Evolutionary conservation across 1,140 invertebrate genomes (phyloP), one percentile per base, ranked within the genome.

Genomic region (Papilio machaon): DNA sequence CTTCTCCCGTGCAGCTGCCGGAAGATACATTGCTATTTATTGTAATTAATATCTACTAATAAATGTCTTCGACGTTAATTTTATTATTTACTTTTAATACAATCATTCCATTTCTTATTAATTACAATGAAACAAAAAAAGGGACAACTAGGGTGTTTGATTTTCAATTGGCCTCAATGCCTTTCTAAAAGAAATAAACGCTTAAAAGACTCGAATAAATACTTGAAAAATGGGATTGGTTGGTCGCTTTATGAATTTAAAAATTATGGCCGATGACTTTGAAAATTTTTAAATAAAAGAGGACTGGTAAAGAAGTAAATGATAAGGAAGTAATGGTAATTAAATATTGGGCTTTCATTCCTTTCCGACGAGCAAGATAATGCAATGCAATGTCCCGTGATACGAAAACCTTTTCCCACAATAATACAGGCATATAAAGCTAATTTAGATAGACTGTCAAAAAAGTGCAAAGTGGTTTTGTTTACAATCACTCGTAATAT

Each of bases 1-100:
- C 85, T 82, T 81, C 82, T 58, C 82, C 82, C 82, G 87, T 92
- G 91, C 88, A 93, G 91, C 91, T 94, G 92, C 92, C 92, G 92
- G 92, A 94, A 94, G 91, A 94, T 89, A 73, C 15, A 73, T 64
- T 83, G 79, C 79, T 89, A 89, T 90, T 91, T 90, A 91, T 90
- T 92, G 81, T 91, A 87, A 87, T 88, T 89, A 91, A 87, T 84
- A 80, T 73, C 85, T n/a, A 84, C 76, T 88, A 92, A 91, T 92
- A 92, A 91, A 92, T 85, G 75, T 85, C 83, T 83, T 82, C 84
- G 84, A 84, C 81, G 82, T 84, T 86, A 82, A 13, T 23, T 74
- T 80, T 84, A 19, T 73, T 82, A 73, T 81, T 80, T 84, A 80
- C 15, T 5, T 79, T 80, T 73, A 81, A 15, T 15, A 70, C 64